Base-by-base conservation (phyloP, 2,113 vertebrate species). In the Psilopsiagon aurifrons region DNA sequence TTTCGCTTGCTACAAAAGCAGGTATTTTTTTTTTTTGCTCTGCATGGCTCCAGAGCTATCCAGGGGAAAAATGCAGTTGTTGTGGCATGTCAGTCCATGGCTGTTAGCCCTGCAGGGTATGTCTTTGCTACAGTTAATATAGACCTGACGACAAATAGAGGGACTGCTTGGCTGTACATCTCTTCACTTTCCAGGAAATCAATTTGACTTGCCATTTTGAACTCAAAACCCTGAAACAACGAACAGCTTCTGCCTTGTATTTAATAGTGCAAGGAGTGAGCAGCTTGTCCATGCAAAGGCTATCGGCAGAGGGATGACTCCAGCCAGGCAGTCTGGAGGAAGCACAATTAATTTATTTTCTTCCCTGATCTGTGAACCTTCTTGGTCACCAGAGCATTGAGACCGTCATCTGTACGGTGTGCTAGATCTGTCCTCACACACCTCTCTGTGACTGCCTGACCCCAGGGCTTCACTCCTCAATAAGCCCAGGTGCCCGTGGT, bases 221-320 rank as follows among this genome's bases (percentile, higher is more conserved):
- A 82, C 78, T 92, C 71, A 80, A 85, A 70, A 54, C 54, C 60
- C 35, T 77, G 71, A 92, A 92, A 82, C 76, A 86, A 47, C 86
- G 41, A 89, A 69, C 27, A 70, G 35, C 46, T 83, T 31, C 64
- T 83, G 55, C 39, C 24, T 63, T 59, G 18, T 63, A 35, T 29
- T 55, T 91, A 59, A 33, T 33, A 76, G 62, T 17, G n/a, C 3
- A 0, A 13, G 54, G 67, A 83, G n/a, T 5, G 33, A 95, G 49
- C 63, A 69, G 59, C 63, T 84, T 54, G 46, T 85, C 63, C 27
- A 2, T 2, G 14, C 3, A 4, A 51, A 88, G 49, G 44, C 10
- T 3, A 10, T 47, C 0, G 0, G 6, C 18, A 15, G 71, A 70
- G 47, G 63, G 37, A 8, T 5, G 0, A 31, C 83, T 90, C 57